Evolutionary conservation across 2,888 invertebrate genomes (phyloP).

Genomic region (Morinoia aosen): DNA sequence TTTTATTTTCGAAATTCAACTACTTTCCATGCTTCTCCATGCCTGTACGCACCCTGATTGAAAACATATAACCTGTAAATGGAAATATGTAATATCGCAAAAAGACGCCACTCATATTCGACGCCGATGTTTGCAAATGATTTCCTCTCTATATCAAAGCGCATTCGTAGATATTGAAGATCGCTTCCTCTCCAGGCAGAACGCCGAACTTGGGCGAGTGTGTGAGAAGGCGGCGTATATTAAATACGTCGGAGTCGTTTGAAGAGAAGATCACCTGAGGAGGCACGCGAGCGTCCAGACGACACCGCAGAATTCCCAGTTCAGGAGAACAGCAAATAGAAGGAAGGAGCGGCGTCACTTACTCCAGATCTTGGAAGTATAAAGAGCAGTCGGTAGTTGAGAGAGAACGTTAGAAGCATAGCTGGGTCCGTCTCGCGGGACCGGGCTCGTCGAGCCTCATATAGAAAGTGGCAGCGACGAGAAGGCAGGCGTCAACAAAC

Average conservation of each 20-base stretch:
- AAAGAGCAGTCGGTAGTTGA: slow-evolving; percentile 23
- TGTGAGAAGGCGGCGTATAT: background rate
- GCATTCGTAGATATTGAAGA: background rate
- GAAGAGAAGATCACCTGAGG: background rate
- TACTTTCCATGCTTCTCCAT: too few relatives aligned
- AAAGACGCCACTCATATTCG: too few relatives aligned
- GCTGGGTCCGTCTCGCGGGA: background rate
- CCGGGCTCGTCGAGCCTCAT: background rate
- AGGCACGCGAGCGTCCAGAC: background rate
- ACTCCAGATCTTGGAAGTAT: background rate
- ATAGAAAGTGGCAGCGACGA: slow-evolving; percentile 25
- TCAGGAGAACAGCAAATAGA: slow-evolving; percentile 20
- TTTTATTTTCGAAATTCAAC: too few relatives aligned
- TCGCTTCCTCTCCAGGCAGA: background rate
- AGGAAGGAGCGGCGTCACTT: slow-evolving; percentile 20
- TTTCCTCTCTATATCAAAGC: background rate
- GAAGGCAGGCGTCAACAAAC: slow-evolving; percentile 49
- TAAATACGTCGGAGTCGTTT: background rate
- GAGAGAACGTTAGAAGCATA: slow-evolving; percentile 28
- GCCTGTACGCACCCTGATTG: too few relatives aligned
- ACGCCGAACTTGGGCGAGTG: background rate
- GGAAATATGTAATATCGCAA: too few relatives aligned
- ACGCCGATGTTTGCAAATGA: too few relatives aligned
- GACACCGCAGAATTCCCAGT: slow-evolving; percentile 24
- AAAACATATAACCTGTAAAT: too few relatives aligned